Evolutionary conservation across 2,113 vertebrate genomes (phyloP).

Genomic region (Ageneiosus marmoratus): DNA sequence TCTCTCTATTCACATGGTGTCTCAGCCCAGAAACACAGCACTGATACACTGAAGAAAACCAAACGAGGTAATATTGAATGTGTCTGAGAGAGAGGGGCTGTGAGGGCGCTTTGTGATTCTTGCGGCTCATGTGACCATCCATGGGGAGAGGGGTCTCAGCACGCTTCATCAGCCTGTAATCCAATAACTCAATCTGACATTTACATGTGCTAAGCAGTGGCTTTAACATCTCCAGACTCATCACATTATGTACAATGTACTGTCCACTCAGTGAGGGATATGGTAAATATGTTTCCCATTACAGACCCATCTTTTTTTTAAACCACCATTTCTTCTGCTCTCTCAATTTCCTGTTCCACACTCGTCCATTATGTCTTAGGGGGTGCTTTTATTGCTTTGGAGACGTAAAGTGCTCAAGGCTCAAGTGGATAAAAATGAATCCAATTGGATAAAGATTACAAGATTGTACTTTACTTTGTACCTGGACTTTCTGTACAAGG

Average conservation of each 20-base stretch:
- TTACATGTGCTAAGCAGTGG: constrained; percentile 45
- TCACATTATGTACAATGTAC: background rate
- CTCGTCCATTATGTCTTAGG: constrained; percentile 1
- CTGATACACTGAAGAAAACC: background rate
- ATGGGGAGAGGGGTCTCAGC: constrained; percentile 47
- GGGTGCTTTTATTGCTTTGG: constrained; percentile 12
- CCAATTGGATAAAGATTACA: constrained; percentile 43
- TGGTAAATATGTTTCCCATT: constrained; percentile 60
- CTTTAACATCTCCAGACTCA: constrained; percentile 23
- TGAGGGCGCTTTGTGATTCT: constrained; percentile 35
- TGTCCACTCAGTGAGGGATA: constrained; percentile 43
- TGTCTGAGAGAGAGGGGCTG: background rate
- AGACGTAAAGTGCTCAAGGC: constrained; percentile 41
- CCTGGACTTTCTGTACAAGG: constrained; percentile 8
- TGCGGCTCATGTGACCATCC: constrained; percentile 59
- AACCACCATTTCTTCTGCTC: background rate
- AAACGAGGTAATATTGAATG: background rate
- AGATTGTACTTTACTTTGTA: constrained; percentile 32
- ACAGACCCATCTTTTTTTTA: constrained; percentile 53
- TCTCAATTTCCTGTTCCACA: background rate
- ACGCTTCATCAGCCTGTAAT: constrained; percentile 59
- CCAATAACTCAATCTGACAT: constrained; percentile 60
- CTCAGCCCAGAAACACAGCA: background rate
- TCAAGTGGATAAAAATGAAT: constrained; percentile 39
- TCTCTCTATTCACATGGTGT: background rate